Base-by-base conservation (phyloP, 2,797 vertebrate species). In the Parambassis ranga region DNA sequence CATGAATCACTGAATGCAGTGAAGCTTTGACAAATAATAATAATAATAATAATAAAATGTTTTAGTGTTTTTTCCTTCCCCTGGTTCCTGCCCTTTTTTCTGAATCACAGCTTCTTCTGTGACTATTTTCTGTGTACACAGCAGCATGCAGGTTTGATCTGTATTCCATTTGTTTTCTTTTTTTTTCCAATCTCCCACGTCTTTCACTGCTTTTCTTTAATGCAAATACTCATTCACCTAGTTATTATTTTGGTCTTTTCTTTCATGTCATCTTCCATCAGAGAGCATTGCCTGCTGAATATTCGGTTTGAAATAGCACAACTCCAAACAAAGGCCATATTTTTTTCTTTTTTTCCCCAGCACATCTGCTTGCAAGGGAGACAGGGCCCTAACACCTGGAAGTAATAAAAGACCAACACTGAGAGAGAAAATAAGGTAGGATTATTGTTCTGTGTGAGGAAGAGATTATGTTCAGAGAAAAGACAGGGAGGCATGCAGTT, bases 381-480 rank as follows among this genome's bases (percentile, higher is more conserved):
- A 84, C 69, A 55, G 72, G 75, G 84, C 84, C 86, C 83, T 89
- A 87, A 89, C 92, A 93, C 90, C 92, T 93, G 92, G 90, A 92
- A 92, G 77, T 86, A 91, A 92, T 92, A 91, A 91, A 92, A 84
- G 76, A 68, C 85, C 85, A 85, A 82, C 84, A 84, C 36, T 76
- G 73, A 74, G 82, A 82, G 80, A 89, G 82, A 90, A 89, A 91
- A 90, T 87, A 89, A 87, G 85, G 84, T 77, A 86, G 89, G 86
- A 90, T 88, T 89, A 90, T 91, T 92, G 91, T 91, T 92, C 79
- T 85, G 77, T 90, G 85, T 78, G 87, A 91, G 81, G 81, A 91
- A 87, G 83, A 92, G 88, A 91, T 92, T 91, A 90, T 85, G 87
- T 89, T 90, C 82, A 74, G 82, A 81, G 78, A 85, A 84, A 88